Evolutionary conservation across 2,888 invertebrate genomes (phyloP), one percentile per base, ranked within the genome.

Genomic region (Trachelus stipa): DNA sequence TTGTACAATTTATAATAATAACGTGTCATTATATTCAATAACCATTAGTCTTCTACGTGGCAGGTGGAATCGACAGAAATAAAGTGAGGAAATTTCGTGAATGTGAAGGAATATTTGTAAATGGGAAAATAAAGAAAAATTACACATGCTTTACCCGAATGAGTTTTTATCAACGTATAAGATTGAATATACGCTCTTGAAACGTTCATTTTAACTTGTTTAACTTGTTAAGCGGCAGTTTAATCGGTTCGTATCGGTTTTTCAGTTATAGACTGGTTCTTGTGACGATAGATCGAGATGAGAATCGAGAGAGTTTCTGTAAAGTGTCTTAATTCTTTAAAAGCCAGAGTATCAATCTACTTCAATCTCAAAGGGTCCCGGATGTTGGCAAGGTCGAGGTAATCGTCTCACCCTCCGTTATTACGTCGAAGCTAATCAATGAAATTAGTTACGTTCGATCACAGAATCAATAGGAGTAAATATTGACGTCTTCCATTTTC

Each of bases 361-460:
- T 2, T 23, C 23, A 56, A 56, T 56, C 2, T 56, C 23, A 23
- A 56, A 23, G 23, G 9, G 56, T 23, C 56, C 23, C 15, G 56
- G 56, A 56, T 23, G 23, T 23, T 23, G 56, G 23, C 9, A 23
- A 23, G 23, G 6, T 23, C 56, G 56, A 23, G 56, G 23, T 9
- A 23, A 56, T 1, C 23, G 23, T 56, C 6, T 23, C 2, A 56
- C 56, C 56, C 9, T 23, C 1, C 23, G 56, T 23, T 56, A 56
- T 56, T 35, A 68, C 30, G 35, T 68, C 68, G 68, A 56, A 56
- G 34, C 11, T 34, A 68, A 68, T 34, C 73, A 76, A 78, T 73
- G 34, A 73, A 76, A 76, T 78, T 78, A 73, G 76, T 78, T 75
- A 71, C 30, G 11, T 30, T 56, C 30, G 34, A 11, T 69, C 69